Percentiles rank a stretch among this genome's conserved stretches.
Conservation (phyloP, 1,140 invertebrate genomes). For the Eupeodes corollae region DNA sequence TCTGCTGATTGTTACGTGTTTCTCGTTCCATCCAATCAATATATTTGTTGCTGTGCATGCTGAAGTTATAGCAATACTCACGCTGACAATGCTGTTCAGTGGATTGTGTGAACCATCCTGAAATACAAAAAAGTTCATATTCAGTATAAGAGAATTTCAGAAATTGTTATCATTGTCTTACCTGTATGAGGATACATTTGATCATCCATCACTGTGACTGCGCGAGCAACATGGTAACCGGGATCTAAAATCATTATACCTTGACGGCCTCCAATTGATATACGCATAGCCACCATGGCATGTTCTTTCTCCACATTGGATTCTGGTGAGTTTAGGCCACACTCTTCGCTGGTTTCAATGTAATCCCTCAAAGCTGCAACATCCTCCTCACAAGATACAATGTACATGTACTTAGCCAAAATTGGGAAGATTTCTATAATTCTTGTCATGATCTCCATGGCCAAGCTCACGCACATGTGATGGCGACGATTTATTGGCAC, state of each 20-base stretch:
- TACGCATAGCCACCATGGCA: slow-evolving; percentile 66
- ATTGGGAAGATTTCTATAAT: slow-evolving; percentile 51
- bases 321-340: slow-evolving; percentile 44
- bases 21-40: slow-evolving; percentile 71
- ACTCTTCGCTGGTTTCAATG: slow-evolving; percentile 42
- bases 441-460: slow-evolving; percentile 60
- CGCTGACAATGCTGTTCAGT: slow-evolving; percentile 60
- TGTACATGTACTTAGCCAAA: slow-evolving; percentile 51
- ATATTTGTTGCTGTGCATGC: slow-evolving; percentile 53
- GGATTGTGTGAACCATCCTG: slow-evolving; percentile 68
- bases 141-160: neutral
- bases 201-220: slow-evolving; percentile 78
- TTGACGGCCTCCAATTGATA: slow-evolving; percentile 55
- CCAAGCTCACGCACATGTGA: slow-evolving; percentile 80
- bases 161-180: slow-evolving; percentile 6
- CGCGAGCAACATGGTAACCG: slow-evolving; percentile 77
- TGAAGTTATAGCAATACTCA: slow-evolving; percentile 68
- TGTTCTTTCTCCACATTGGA: slow-evolving; percentile 77
- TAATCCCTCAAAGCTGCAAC: slow-evolving; percentile 57
- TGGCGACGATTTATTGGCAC: slow-evolving; percentile 64
- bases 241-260: slow-evolving; percentile 76
- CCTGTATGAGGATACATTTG: slow-evolving; percentile 71
- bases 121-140: neutral
- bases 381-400: slow-evolving; percentile 81
- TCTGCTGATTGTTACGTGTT: slow-evolving; percentile 47